phyloP scores from a whole-genome alignment of 2,888 invertebrate species.

The Callosobruchus maculatus region DNA sequence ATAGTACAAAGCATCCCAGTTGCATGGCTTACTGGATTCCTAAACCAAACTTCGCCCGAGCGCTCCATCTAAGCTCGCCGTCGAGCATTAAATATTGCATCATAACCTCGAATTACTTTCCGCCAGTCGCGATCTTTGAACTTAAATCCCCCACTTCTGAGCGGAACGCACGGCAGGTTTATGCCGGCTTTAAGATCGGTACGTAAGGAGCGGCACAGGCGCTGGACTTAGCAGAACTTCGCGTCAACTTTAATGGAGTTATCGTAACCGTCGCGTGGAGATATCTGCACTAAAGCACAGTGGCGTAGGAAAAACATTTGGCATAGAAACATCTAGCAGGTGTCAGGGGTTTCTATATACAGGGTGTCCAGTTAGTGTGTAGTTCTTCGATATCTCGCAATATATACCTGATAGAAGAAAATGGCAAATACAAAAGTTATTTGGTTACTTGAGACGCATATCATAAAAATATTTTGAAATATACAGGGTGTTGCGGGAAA shows the following conservation, averaged over 20 bases:
- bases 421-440: too few relatives aligned
- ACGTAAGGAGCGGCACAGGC: not conserved
- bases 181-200: conserved; percentile 2
- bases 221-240: not conserved
- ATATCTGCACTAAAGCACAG: not conserved
- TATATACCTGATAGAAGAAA: too few relatives aligned
- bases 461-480: too few relatives aligned
- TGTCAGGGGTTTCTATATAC: too few relatives aligned
- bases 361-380: too few relatives aligned
- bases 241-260: not conserved
- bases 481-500: too few relatives aligned
- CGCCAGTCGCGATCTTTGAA: conserved; percentile 37
- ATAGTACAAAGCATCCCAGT: not conserved
- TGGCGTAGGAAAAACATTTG: too few relatives aligned
- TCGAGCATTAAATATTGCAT: conserved; percentile 44
- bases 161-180: conserved; percentile 36
- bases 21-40: not conserved
- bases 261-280: not conserved
- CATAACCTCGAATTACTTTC: conserved; percentile 42
- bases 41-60: not conserved
- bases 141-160: conserved; percentile 36
- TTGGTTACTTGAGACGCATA: too few relatives aligned
- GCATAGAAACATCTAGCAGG: too few relatives aligned
- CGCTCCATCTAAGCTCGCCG: too few relatives aligned
- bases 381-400: too few relatives aligned